A percentile compares a stretch with the other conserved stretches of the same genome.
phyloP scores from a whole-genome alignment of 2,888 invertebrate species.

The Deladenus siricidicola region DNA sequence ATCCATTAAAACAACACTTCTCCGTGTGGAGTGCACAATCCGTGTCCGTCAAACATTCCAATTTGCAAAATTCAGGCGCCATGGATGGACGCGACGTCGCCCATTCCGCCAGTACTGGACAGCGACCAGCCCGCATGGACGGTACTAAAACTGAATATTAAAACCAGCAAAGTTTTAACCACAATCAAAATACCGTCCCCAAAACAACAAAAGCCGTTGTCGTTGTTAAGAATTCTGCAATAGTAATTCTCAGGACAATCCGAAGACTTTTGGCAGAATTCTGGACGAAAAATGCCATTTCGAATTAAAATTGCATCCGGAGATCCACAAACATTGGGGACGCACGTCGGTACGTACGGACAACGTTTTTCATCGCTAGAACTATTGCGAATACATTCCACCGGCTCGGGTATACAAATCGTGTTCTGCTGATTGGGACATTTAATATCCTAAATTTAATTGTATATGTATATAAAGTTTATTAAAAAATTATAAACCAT shows the following conservation, averaged over 20 bases:
- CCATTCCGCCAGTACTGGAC: conserved; percentile 29
- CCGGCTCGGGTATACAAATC: conserved; percentile 39
- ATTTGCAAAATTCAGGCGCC: conserved; percentile 19
- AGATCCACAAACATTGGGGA: conserved; percentile 37
- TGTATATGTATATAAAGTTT: neutral
- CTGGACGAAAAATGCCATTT: neutral
- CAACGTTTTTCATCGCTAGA: conserved; percentile 2
- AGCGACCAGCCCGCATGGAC: conserved; percentile 24
- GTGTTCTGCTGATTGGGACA: conserved; percentile 31
- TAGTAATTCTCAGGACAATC: conserved; percentile 35
- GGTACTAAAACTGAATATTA: conserved; percentile 11
- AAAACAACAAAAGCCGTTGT: conserved; percentile 40
- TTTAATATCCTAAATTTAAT: conserved; percentile 24
- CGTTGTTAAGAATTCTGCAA: conserved; percentile 31
- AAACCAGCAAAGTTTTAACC: neutral
- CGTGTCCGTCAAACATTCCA: conserved; percentile 35
- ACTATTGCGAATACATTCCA: conserved; percentile 26
- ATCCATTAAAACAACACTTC: conserved; percentile 50
- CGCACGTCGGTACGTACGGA: conserved; percentile 38
- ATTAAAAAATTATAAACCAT: neutral
- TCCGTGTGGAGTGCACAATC: conserved; percentile 31
- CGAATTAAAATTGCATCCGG: neutral
- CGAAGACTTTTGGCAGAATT: conserved; percentile 21
- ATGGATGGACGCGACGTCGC: conserved; percentile 11
- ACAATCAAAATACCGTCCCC: conserved; percentile 11